A percentile compares a stretch with the other conserved stretches of the same genome.
These are phyloP conservation scores for Trichopoda pennipes DNA, from an alignment of 2,888 invertebrate species.

Conservation along the genomic window DNA sequence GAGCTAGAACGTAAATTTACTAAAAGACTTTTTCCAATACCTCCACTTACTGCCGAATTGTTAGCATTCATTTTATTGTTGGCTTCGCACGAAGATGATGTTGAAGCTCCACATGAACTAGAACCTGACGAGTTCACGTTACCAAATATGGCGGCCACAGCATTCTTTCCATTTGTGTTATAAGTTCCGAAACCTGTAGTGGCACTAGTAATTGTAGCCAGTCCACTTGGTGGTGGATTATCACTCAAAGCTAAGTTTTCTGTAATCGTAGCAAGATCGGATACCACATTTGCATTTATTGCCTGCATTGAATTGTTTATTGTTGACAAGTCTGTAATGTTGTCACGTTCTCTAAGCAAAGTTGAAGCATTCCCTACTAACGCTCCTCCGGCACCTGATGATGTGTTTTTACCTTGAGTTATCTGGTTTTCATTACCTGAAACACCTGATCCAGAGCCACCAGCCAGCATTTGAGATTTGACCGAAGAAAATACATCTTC, in stretches of 20 bases:
- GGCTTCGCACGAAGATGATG: slow-evolving; percentile 74
- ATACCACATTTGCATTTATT: slow-evolving; percentile 82
- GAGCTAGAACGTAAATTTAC: slow-evolving; percentile 75
- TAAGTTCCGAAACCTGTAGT: slow-evolving; percentile 80
- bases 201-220: slow-evolving; percentile 42
- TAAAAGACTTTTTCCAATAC: slow-evolving; percentile 78
- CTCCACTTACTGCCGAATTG: slow-evolving; percentile 76
- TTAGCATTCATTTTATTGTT: slow-evolving; percentile 81
- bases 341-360: slow-evolving; percentile 82
- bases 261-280: slow-evolving; percentile 92
- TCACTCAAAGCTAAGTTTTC: slow-evolving; percentile 89
- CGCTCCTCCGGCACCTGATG: slow-evolving; percentile 39
- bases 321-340: slow-evolving; percentile 85
- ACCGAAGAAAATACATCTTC: slow-evolving; percentile 90
- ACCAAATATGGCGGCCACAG: slow-evolving; percentile 75
- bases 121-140: slow-evolving; percentile 79
- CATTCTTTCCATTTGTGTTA: slow-evolving; percentile 82
- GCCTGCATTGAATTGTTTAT: slow-evolving; percentile 87
- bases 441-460: slow-evolving; percentile 73
- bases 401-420: slow-evolving; percentile 37
- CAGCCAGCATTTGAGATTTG: slow-evolving; percentile 86
- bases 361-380: slow-evolving; percentile 69
- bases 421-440: slow-evolving; percentile 58
- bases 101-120: slow-evolving; percentile 53
- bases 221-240: slow-evolving; percentile 68